Evolutionary conservation across 1,140 invertebrate species (phyloP).

Genomic region (Brachystomella parvula): DNA sequence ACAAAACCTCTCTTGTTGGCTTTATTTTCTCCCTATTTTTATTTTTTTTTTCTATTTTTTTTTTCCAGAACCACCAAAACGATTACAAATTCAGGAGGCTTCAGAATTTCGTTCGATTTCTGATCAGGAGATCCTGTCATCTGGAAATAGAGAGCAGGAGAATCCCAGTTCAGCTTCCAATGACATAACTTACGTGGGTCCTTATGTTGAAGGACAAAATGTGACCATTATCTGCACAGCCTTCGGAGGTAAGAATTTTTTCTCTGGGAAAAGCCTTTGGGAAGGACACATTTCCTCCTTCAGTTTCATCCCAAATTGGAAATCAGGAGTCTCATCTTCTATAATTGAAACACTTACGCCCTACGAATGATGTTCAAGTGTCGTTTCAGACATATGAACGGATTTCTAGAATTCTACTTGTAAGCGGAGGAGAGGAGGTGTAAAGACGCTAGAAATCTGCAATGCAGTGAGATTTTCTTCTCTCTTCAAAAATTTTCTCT

Average conservation of each 20-base stretch:
- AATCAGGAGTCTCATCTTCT: too few species aligned
- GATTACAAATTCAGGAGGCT: slow-evolving; percentile 37
- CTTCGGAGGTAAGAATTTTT: slow-evolving; percentile 26
- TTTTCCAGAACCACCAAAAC: slow-evolving; percentile 37
- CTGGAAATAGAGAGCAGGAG: slow-evolving; percentile 13
- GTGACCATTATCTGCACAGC: slow-evolving; percentile 32
- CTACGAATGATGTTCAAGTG: background rate
- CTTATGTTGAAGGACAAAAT: slow-evolving; percentile 35
- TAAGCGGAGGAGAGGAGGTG: slow-evolving; percentile 1
- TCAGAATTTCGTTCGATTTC: slow-evolving; percentile 32
- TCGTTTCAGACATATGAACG: background rate
- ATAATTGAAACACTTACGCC: background rate
- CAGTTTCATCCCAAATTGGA: too few species aligned
- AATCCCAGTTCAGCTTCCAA: slow-evolving; percentile 16
- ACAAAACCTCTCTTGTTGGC: background rate
- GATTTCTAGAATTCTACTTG: background rate
- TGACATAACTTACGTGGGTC: slow-evolving; percentile 36
- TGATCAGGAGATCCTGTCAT: slow-evolving; percentile 31
- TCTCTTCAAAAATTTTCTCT: slow-evolving; percentile 21
- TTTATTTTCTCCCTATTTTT: background rate
- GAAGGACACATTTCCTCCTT: background rate
- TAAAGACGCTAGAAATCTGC: slow-evolving; percentile 32
- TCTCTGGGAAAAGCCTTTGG: background rate
- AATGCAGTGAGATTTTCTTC: slow-evolving; percentile 32
- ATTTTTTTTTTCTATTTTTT: slow-evolving; percentile 8